phyloP scores from a whole-genome alignment of 2,888 invertebrate genomes.

The Lithosia quadra region DNA sequence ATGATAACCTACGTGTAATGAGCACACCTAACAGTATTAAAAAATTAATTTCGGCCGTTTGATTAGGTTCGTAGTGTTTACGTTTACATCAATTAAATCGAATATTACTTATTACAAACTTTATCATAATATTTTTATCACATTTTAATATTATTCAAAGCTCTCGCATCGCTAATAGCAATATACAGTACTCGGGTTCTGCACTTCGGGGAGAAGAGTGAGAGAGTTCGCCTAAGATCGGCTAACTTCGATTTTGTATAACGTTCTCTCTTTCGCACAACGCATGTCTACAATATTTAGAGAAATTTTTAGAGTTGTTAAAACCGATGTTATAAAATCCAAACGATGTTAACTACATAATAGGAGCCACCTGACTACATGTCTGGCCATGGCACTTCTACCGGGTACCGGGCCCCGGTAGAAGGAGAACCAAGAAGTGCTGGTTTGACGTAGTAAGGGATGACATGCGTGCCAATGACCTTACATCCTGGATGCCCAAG shows the following conservation, averaged over 20 bases:
- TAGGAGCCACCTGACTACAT: no score
- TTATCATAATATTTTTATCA: constrained; percentile 33
- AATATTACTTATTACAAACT: constrained; percentile 1
- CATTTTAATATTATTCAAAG: constrained; percentile 45
- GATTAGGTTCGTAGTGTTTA: constrained; percentile 13
- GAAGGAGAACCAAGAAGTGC: no score
- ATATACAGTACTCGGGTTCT: constrained; percentile 25
- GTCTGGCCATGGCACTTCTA: no score
- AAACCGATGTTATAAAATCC: neutral
- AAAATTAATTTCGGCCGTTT: constrained; percentile 37
- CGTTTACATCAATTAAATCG: constrained; percentile 6
- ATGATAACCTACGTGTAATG: neutral
- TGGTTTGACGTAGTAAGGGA: no score
- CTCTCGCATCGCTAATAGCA: constrained; percentile 18
- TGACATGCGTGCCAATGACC: no score
- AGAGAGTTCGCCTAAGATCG: neutral
- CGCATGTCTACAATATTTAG: neutral
- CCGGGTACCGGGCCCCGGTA: no score
- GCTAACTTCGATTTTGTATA: neutral
- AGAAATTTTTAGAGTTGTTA: neutral
- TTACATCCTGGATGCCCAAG: no score
- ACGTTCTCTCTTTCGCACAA: no score
- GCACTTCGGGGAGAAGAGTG: neutral
- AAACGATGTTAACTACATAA: no score
- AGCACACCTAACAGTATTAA: constrained; percentile 23